phyloP scores from a whole-genome alignment of 2,113 vertebrate species.

The Rhodinocichla rosea region DNA sequence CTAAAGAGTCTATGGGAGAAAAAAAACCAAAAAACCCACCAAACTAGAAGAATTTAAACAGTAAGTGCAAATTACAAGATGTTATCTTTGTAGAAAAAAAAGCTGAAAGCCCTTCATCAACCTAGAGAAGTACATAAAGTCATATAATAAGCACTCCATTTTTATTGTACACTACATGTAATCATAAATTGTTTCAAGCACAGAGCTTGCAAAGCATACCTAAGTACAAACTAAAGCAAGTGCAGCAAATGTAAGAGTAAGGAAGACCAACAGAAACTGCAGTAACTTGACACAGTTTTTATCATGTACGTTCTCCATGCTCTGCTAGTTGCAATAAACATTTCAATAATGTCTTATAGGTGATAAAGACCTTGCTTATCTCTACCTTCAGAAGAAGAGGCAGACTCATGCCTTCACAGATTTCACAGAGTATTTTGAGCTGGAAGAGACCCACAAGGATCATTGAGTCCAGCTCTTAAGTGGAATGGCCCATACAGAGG shows the following conservation, averaged over 20 bases:
- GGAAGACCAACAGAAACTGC: neutral
- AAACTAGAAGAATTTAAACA: neutral
- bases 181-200: neutral
- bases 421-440: neutral
- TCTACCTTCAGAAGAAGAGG: neutral
- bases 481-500: neutral
- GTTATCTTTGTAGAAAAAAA: neutral
- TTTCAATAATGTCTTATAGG: neutral
- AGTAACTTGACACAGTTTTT: neutral
- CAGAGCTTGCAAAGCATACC: neutral
- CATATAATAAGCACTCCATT: neutral
- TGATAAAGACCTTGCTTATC: neutral
- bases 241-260: rapidly evolving
- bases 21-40: neutral
- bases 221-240: neutral
- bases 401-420: neutral
- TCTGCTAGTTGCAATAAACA: neutral
- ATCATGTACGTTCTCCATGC: rapidly evolving
- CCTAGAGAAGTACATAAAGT: neutral
- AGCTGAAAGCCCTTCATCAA: neutral
- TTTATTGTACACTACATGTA: neutral
- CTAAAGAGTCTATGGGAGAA: neutral
- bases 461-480: neutral
- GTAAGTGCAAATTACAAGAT: neutral
- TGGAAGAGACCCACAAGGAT: neutral